Evolutionary conservation across 2,113 vertebrate species (phyloP).

Genomic region (Heloderma charlesbogerti): DNA sequence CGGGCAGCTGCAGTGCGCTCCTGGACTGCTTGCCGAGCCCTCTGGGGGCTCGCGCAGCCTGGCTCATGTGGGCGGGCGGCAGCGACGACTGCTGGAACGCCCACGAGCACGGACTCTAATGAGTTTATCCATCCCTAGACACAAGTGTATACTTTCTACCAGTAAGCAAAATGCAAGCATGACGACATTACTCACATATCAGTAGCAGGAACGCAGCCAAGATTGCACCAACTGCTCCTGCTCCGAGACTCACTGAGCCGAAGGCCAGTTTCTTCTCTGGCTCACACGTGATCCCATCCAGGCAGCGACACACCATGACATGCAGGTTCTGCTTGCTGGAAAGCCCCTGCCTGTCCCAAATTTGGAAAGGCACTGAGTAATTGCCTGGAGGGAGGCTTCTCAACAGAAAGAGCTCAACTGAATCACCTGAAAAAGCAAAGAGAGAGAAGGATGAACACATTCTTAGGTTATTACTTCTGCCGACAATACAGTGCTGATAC

Average conservation of each 20-base stretch:
- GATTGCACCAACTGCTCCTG: slow-evolving; percentile 62
- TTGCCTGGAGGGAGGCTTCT: slow-evolving; percentile 72
- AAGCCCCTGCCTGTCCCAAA: slow-evolving; percentile 79
- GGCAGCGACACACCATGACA: slow-evolving; percentile 78
- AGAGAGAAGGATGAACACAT: background rate
- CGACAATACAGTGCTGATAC: too few species aligned
- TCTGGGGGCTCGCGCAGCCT: too few species aligned
- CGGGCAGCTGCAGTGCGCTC: too few species aligned
- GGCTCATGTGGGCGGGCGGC: too few species aligned
- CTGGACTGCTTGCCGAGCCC: too few species aligned
- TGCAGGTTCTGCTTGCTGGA: slow-evolving; percentile 48
- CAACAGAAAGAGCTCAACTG: slow-evolving; percentile 71
- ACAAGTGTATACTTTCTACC: background rate
- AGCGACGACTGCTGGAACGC: too few species aligned
- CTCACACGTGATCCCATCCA: slow-evolving; percentile 42
- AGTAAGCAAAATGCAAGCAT: rapidly evolving
- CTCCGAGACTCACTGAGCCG: slow-evolving; percentile 25
- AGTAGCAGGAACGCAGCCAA: slow-evolving; percentile 72
- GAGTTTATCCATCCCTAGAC: too few species aligned
- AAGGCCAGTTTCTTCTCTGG: background rate
- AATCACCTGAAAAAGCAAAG: slow-evolving; percentile 51
- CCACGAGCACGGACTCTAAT: too few species aligned
- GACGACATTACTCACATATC: slow-evolving; percentile 73
- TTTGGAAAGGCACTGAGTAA: slow-evolving; percentile 75
- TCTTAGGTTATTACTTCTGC: background rate